These are phyloP conservation scores for Bugulina stolonifera DNA, from an alignment of 2,888 invertebrate species.

Conservation along the genomic window DNA sequence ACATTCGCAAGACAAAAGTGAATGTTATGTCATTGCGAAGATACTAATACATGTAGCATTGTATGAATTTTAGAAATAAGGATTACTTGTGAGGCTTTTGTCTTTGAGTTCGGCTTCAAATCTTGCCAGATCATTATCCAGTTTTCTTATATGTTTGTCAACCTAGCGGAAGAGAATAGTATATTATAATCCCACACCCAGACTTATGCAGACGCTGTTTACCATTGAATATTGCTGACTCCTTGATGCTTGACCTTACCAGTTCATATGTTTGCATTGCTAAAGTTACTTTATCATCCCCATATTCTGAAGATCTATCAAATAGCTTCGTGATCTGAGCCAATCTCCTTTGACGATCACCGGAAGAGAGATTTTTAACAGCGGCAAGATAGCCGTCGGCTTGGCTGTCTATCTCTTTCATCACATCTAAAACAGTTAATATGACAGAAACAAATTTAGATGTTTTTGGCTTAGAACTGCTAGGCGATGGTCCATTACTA, in stretches of 20 bases:
- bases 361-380: slow-evolving; percentile 66
- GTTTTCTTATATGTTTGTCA: slow-evolving; percentile 89
- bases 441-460: too few species aligned
- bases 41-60: too few species aligned
- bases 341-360: slow-evolving; percentile 76
- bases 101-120: slow-evolving; percentile 96
- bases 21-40: too few species aligned
- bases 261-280: slow-evolving; percentile 97
- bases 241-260: too few species aligned
- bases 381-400: slow-evolving; percentile 74
- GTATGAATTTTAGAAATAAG: too few species aligned
- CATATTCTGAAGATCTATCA: slow-evolving; percentile 88
- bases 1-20: too few species aligned
- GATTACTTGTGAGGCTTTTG: slow-evolving; percentile 67
- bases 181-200: not conserved
- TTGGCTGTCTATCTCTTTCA: slow-evolving; percentile 78
- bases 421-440: too few species aligned
- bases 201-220: not conserved
- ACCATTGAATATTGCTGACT: too few species aligned
- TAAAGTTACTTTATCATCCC: slow-evolving; percentile 92
- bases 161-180: slow-evolving; percentile 57
- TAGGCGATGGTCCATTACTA: too few species aligned
- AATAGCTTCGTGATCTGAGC: slow-evolving; percentile 74
- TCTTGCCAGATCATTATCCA: slow-evolving; percentile 90
- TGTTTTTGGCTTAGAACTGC: too few species aligned